These are phyloP conservation scores for Onthophagus sagittarius DNA, from an alignment of 2,888 invertebrate genomes.

Conservation along the genomic window DNA sequence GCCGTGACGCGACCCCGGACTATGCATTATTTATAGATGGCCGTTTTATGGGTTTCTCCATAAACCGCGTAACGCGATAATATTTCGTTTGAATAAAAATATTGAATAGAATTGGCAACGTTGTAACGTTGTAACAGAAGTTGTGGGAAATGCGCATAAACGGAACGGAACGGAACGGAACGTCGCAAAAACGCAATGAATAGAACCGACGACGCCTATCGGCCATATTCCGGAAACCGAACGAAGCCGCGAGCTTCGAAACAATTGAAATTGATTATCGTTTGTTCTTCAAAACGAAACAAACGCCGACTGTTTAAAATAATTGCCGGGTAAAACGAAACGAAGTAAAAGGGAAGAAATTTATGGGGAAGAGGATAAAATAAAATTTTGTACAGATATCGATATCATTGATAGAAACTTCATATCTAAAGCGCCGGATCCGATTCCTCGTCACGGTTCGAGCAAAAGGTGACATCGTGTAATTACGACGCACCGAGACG, in stretches of 20 bases:
- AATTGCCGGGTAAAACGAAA: not conserved
- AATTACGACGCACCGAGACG: not conserved
- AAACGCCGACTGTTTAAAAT: not conserved
- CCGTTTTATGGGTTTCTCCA: not conserved
- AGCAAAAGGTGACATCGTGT: not conserved
- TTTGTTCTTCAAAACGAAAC: not conserved
- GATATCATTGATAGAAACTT: not conserved
- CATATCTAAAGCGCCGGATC: not conserved
- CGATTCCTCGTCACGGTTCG: not conserved
- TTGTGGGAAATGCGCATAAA: not conserved
- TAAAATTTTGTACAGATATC: too few species aligned
- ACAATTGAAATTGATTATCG: not conserved
- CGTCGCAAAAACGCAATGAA: not conserved
- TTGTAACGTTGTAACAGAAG: not conserved
- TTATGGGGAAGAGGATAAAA: too few species aligned
- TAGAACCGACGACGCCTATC: not conserved
- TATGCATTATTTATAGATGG: not conserved
- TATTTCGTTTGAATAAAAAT: too few species aligned
- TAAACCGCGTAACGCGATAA: too few species aligned
- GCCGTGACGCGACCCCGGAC: not conserved
- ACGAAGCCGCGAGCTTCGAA: not conserved
- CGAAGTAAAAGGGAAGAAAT: not conserved
- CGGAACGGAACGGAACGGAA: not conserved
- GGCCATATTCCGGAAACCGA: not conserved
- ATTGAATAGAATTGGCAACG: not conserved